These are phyloP conservation scores for Chauna torquata DNA, from an alignment of 2,113 vertebrate species.

Conservation along the genomic window DNA sequence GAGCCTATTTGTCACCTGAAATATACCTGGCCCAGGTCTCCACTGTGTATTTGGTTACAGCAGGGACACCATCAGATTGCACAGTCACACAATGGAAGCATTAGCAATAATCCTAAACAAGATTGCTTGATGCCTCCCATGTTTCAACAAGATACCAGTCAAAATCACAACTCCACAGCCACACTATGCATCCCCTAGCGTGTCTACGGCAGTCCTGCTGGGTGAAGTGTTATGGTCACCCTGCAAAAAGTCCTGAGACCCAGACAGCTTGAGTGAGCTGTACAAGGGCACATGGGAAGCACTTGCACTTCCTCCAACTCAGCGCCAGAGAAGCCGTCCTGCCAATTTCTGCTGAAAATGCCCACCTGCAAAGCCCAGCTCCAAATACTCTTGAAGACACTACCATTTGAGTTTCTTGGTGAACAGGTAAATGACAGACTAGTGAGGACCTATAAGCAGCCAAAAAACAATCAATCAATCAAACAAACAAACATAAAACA, in stretches of 20 bases:
- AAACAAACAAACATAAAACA: background rate
- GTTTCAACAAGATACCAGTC: background rate
- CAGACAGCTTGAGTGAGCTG: background rate
- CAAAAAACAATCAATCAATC: background rate
- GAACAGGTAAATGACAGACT: background rate
- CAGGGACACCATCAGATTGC: background rate
- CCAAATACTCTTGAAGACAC: background rate
- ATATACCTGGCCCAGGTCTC: background rate
- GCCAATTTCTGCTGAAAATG: background rate
- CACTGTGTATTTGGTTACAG: background rate
- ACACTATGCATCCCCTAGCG: background rate
- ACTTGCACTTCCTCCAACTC: background rate
- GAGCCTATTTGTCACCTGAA: background rate
- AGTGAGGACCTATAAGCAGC: background rate
- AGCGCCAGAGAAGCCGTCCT: background rate
- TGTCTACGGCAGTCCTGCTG: fast-evolving
- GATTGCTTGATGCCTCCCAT: background rate
- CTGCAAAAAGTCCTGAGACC: background rate
- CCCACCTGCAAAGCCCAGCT: background rate
- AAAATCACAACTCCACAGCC: background rate
- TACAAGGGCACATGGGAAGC: background rate
- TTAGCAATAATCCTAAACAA: background rate
- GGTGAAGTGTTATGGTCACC: background rate
- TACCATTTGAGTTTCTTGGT: background rate
- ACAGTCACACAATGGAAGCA: background rate